Evolutionary conservation across 2,888 invertebrate genomes (phyloP), one percentile per base, ranked within the genome.

Genomic region (Drosophila eohydei): DNA sequence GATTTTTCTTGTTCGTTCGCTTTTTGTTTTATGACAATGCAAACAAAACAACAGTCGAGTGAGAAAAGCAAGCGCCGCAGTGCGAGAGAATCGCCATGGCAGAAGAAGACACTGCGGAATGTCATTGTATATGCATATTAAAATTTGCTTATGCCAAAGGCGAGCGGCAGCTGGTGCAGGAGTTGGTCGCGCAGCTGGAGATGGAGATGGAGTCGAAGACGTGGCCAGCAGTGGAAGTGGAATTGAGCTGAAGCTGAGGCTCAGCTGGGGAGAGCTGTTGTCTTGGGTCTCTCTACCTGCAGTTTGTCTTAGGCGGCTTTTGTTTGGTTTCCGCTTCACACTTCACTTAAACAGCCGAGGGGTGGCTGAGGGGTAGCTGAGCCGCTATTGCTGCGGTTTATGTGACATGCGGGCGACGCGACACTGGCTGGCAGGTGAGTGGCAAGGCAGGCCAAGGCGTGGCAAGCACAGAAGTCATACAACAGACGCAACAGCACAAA

Each of bases 261-360:
- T 44, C 52, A 43, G 43, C 41, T 54, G 46, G 8, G 14, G 16
- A 16, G 40, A 50, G 51, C 64, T 66, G 62, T 32, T 56, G 48
- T 71, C 66, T 32, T 59, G 48, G 68, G 32, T 16, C 32, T 16
- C 48, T 50, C 64, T 81, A 81, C 83, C 87, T 85, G 84, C 82
- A 84, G 80, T 77, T 77, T 88, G 82, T 84, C 84, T 86, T 74
- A 74, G 87, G 80, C 78, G 79, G 84, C 83, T 81, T 88, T 88
- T 88, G 86, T 88, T 88, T 84, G 82, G 83, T 86, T 88, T 88
- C 88, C 88, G 89, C 82, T 88, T 89, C 88, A 88, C 89, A 88
- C 89, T 89, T 85, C 83, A 85, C 88, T 81, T 73, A 78, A 74
- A 60, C 75, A 63, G 66, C 16, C 56, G n/a, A 12, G 28, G 28